Evolutionary conservation across 2,113 vertebrate genomes (phyloP), one percentile per base, ranked within the genome.

Genomic region (Ploceus nigricollis): DNA sequence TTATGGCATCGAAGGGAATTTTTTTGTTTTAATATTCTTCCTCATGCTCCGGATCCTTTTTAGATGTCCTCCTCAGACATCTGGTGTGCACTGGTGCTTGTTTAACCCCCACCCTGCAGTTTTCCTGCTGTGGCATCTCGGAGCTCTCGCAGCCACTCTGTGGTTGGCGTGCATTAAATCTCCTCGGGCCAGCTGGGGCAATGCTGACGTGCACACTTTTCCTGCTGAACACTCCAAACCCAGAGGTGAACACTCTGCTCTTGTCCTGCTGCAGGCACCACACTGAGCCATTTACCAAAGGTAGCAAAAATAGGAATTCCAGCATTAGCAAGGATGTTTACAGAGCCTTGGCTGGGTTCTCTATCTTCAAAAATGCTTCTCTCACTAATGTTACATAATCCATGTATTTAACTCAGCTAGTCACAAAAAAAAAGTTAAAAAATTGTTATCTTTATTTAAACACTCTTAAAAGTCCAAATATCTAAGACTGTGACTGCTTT

Each of bases 151-250:
- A 64, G 93, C 61, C 69, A 2, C 87, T 96, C 94, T 90, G 95
- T 90, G 96, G 68, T 90, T 60, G 72, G 77, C 11, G 69, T 82
- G 94, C 68, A 77, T 96, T 73, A 87, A 93, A 89, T 92, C 93
- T 61, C 83, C 40, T 61, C 2, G 58, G 85, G 92, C 73, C 86
- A 60, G 75, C 75, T 54, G 92, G 90, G 91, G 95, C 88, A 95
- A 21, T 95, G 97, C 97, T 98, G 97, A 97, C 92, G 77, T 81
- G 96, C 71, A 68, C 93, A 35, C 75, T 97, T 97, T 98, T 97
- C 94, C 93, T 97, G 96, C 95, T 97, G 95, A 98, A 86, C 73
- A 6, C 94, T 95, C 83, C 35, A 85, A 85, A 97, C 78, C 97
- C 93, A 15, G 93, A 79, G 78, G 82, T 80, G 90, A 95, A 87